Conservation (phyloP, 2,113 vertebrate species). For the Equus przewalskii region DNA sequence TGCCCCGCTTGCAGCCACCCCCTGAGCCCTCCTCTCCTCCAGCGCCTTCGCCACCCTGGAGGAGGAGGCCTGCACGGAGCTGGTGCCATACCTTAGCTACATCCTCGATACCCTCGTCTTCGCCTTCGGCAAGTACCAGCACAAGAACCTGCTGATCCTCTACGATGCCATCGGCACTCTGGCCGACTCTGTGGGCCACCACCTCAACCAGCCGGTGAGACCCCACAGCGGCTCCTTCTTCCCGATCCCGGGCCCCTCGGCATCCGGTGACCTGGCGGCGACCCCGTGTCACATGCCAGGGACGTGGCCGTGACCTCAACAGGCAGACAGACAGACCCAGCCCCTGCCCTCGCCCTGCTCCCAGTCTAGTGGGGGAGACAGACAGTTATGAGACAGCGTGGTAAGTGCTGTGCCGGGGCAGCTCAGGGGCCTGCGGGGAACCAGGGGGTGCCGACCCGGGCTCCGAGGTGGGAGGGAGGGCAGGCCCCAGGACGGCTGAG, state of each 20-base stretch:
- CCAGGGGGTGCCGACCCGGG: not conserved
- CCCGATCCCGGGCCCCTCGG: not conserved
- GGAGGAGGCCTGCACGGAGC: constrained; percentile 96
- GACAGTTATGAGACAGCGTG: constrained; percentile 18
- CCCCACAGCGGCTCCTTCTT: not conserved
- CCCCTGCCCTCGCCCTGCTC: not conserved
- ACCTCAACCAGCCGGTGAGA: constrained; percentile 96
- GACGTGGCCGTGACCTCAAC: not conserved
- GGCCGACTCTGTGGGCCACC: constrained; percentile 97
- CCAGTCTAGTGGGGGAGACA: constrained; percentile 33
- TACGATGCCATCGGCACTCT: constrained; percentile 97
- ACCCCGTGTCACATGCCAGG: not conserved
- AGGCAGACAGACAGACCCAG: not conserved
- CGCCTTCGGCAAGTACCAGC: constrained; percentile 97
- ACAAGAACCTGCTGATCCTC: constrained; percentile 97
- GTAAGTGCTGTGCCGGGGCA: not conserved
- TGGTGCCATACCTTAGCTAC: constrained; percentile 98
- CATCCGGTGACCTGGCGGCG: not conserved
- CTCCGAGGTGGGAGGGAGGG: no score
- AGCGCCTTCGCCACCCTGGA: constrained; percentile 97
- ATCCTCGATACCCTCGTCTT: constrained; percentile 98
- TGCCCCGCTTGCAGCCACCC: not conserved
- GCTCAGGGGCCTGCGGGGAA: not conserved
- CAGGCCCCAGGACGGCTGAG: not conserved
- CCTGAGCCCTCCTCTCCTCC: not conserved